Conservation (phyloP, 2,797 vertebrate genomes). For the Corythornis leucogaster region DNA sequence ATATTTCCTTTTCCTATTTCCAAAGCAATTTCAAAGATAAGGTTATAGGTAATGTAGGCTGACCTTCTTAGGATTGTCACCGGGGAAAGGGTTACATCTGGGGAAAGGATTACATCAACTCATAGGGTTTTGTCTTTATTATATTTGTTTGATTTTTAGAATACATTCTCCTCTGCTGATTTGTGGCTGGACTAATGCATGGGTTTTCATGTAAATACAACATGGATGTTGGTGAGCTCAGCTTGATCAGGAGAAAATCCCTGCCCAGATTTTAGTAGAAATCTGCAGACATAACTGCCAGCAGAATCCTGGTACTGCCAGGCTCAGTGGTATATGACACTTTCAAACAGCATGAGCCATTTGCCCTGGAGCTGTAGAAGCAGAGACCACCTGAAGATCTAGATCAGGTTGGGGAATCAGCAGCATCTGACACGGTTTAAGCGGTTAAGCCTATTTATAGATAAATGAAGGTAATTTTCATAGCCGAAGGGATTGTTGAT, state of each 20-base stretch:
- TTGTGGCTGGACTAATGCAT: background rate
- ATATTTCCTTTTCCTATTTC: background rate
- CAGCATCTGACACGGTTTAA: conserved; percentile 59
- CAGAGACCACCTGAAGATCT: conserved; percentile 33
- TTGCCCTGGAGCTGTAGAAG: conserved; percentile 26
- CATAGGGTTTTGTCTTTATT: background rate
- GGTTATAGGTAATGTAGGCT: background rate
- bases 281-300: background rate
- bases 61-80: background rate
- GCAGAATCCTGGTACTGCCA: background rate
- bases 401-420: conserved; percentile 50
- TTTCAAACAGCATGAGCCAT: conserved; percentile 19
- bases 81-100: background rate
- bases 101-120: background rate
- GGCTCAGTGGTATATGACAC: background rate
- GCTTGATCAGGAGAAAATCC: background rate
- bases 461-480: conserved; percentile 53
- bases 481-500: conserved; percentile 6
- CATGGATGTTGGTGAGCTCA: background rate
- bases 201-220: background rate
- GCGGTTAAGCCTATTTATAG: conserved; percentile 66
- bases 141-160: background rate
- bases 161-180: background rate
- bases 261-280: background rate
- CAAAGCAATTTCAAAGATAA: background rate